These are phyloP conservation scores for Cryptomyrus ogoouensis DNA, from an alignment of 2,113 vertebrate species.

Conservation along the genomic window DNA sequence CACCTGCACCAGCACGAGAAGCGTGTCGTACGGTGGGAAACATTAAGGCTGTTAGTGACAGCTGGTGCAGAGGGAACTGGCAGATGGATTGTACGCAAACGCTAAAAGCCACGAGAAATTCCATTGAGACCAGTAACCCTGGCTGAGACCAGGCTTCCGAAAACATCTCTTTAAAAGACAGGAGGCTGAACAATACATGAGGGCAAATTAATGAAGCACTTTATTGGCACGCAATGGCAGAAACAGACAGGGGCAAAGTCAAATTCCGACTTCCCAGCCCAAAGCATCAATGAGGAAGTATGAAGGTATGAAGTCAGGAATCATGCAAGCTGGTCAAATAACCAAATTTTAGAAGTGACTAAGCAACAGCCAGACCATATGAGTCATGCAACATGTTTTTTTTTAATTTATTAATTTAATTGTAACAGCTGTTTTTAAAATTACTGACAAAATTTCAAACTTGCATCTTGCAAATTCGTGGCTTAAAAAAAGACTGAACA, in stretches of 20 bases:
- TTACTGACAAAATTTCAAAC: background rate
- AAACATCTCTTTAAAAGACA: background rate
- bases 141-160: background rate
- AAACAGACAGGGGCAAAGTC: background rate
- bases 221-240: background rate
- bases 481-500: background rate
- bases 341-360: background rate
- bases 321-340: background rate
- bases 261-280: background rate
- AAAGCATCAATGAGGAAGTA: background rate
- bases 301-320: background rate
- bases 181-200: background rate
- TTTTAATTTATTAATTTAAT: background rate
- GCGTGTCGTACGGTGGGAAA: background rate
- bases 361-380: background rate
- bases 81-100: conserved; percentile 3
- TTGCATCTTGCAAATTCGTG: background rate
- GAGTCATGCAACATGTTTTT: background rate
- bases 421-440: background rate
- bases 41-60: background rate
- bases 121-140: conserved; percentile 7
- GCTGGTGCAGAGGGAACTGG: background rate
- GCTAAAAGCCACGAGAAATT: background rate
- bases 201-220: background rate
- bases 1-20: background rate